phyloP scores from a whole-genome alignment of 1,140 invertebrate genomes.

The Tetramorium parvispinum region DNA sequence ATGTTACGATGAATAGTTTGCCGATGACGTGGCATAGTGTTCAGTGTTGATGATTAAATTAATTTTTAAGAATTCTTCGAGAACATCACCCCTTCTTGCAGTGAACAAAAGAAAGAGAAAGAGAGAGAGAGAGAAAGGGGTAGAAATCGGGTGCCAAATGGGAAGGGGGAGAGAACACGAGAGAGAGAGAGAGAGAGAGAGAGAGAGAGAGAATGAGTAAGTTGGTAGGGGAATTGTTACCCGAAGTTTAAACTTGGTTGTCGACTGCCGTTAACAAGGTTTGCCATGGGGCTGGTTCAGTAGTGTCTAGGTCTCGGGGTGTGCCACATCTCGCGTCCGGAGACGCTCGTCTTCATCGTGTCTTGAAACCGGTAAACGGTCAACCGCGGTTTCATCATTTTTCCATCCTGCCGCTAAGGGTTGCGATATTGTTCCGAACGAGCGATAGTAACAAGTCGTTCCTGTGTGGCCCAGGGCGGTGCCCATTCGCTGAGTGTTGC shows the following conservation, averaged over 20 bases:
- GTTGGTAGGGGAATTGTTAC: slow-evolving; percentile 84
- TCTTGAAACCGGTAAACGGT: slow-evolving; percentile 20
- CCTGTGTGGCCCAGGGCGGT: not conserved
- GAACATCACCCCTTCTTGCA: slow-evolving; percentile 36
- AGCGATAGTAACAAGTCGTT: not conserved
- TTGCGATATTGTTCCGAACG: slow-evolving; percentile 7
- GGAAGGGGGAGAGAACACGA: slow-evolving; percentile 64
- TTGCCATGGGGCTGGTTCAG: slow-evolving; percentile 85
- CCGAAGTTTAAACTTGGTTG: slow-evolving; percentile 86
- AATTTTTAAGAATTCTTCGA: slow-evolving; percentile 69
- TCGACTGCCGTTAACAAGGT: slow-evolving; percentile 86
- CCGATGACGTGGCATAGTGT: not conserved
- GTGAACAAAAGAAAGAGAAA: slow-evolving; percentile 52
- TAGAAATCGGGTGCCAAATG: slow-evolving; percentile 30
- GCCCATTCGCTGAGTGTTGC: slow-evolving; percentile 2
- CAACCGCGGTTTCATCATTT: slow-evolving; percentile 23
- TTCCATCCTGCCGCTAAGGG: not conserved
- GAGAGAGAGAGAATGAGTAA: slow-evolving; percentile 72
- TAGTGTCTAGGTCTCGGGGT: slow-evolving; percentile 85
- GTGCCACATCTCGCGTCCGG: slow-evolving; percentile 82
- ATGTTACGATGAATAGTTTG: not conserved
- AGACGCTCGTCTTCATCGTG: slow-evolving; percentile 67
- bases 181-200: slow-evolving; percentile 45
- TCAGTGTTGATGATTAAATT: slow-evolving; percentile 67
- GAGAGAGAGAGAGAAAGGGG: slow-evolving; percentile 68